phyloP scores from a whole-genome alignment of 2,113 vertebrate species.

The Peromyscus polionotus region DNA sequence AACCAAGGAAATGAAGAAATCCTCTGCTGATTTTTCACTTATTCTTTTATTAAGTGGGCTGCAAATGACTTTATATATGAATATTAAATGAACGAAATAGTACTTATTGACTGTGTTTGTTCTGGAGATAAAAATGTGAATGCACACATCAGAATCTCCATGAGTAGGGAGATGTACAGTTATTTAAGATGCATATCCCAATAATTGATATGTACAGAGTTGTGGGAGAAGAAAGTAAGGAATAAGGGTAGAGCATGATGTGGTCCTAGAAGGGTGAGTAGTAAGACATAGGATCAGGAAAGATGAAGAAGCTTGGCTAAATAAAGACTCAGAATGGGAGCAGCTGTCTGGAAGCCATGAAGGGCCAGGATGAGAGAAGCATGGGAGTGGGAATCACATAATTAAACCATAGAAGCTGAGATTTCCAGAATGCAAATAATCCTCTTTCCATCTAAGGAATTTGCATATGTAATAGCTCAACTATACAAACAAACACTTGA shows the following conservation, averaged over 20 bases:
- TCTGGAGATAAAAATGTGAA: background rate
- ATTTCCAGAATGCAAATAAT: background rate
- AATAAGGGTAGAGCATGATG: background rate
- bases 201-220: background rate
- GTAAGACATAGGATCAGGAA: background rate
- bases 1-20: background rate
- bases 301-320: background rate
- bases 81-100: background rate
- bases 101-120: background rate
- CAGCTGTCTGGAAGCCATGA: background rate
- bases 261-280: background rate
- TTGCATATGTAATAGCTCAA: background rate
- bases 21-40: background rate
- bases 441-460: background rate
- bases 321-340: background rate
- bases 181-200: background rate
- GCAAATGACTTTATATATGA: background rate
- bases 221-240: background rate
- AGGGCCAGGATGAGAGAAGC: background rate
- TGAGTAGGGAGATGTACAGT: background rate
- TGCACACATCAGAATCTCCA: background rate
- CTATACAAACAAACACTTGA: background rate
- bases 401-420: background rate
- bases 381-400: background rate
- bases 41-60: background rate